Evolutionary conservation across 2,888 invertebrate genomes (phyloP).

Genomic region (Xanthia icteritia): DNA sequence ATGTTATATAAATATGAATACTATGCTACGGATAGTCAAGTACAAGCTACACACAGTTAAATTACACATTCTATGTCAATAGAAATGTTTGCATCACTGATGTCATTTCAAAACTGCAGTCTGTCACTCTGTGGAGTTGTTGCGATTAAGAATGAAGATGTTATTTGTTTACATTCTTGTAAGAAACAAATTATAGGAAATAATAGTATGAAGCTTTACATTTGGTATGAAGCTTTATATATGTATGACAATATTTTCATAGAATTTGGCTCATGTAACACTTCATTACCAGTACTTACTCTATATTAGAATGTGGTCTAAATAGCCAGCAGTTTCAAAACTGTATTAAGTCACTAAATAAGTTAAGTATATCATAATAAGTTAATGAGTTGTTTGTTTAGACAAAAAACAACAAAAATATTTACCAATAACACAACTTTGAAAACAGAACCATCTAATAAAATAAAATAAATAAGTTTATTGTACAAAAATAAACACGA

Average conservation of each 20-base stretch:
- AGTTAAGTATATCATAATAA: no score
- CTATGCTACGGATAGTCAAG: constrained; percentile 16
- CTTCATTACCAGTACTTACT: no score
- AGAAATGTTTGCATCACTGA: constrained; percentile 45
- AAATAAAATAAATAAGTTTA: no score
- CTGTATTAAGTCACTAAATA: no score
- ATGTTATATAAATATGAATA: constrained; percentile 45
- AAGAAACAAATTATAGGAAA: background rate
- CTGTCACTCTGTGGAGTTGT: background rate
- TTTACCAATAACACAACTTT: no score
- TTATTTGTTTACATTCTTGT: constrained; percentile 14
- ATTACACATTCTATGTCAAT: constrained; percentile 46
- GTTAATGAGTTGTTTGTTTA: no score
- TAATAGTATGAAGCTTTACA: background rate
- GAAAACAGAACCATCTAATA: no score
- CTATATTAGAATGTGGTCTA: no score
- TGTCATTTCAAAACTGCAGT: constrained; percentile 15
- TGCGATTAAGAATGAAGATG: constrained; percentile 11
- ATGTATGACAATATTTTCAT: background rate
- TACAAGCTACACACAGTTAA: constrained; percentile 25
- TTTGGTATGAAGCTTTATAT: background rate
- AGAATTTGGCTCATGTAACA: background rate
- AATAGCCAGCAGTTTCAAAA: no score
- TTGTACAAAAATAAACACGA: no score
- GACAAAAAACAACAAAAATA: no score